Evolutionary conservation across 1,140 invertebrate genomes (phyloP).

Genomic region (Brachionus angularis): DNA sequence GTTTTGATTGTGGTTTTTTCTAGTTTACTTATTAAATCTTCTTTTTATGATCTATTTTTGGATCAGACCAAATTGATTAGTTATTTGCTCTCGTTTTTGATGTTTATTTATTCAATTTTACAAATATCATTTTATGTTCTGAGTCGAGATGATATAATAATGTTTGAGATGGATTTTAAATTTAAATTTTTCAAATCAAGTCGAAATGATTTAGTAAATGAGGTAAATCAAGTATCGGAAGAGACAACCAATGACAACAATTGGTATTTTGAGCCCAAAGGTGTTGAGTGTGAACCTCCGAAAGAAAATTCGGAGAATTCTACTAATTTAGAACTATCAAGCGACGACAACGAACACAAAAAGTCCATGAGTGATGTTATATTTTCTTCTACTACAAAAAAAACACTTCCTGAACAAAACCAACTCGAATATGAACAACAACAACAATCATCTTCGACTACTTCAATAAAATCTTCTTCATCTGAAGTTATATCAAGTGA

Average conservation of each 20-base stretch:
- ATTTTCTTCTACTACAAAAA: slow-evolving; percentile 23
- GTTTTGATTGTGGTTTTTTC: background rate
- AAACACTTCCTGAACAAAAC: no score
- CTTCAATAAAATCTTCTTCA: no score
- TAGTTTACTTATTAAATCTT: background rate
- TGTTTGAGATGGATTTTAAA: background rate
- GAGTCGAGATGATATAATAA: slow-evolving; percentile 16
- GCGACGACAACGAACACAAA: slow-evolving; percentile 10
- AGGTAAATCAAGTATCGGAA: no score
- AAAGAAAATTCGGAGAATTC: background rate
- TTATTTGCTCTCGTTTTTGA: background rate
- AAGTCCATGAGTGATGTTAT: slow-evolving; percentile 9
- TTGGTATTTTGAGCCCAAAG: slow-evolving; percentile 28
- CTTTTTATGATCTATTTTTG: no score
- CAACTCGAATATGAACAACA: no score
- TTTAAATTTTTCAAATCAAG: slow-evolving; percentile 18
- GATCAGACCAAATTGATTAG: background rate
- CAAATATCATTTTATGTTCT: slow-evolving; percentile 24
- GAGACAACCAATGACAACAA: slow-evolving; percentile 15
- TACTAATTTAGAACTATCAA: slow-evolving; percentile 15
- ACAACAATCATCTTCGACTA: no score
- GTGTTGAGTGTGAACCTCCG: no score
- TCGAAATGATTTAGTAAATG: no score
- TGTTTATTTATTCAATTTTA: slow-evolving; percentile 13
- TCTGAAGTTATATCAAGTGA: no score